Percentiles rank a stretch among this genome's conserved stretches.
Conservation (phyloP, 1,140 invertebrate species). For the Drosophila albomicans region DNA sequence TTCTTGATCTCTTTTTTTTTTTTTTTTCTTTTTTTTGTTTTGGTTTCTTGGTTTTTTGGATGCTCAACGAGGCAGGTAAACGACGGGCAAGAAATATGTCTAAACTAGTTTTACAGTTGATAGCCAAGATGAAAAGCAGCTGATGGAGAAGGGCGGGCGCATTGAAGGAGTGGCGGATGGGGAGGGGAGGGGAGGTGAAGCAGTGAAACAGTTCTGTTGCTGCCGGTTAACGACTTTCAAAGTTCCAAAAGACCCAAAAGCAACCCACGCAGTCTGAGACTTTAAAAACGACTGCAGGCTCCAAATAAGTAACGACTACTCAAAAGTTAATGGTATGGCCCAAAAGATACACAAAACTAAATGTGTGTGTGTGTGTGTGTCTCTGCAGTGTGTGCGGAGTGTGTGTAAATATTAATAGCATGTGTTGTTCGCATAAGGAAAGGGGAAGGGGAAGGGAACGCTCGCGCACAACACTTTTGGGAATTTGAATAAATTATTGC, state of each 20-base stretch:
- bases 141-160: background rate
- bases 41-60: conserved; percentile 20
- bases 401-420: conserved; percentile 77
- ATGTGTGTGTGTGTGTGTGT: conserved; percentile 10
- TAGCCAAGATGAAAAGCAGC: conserved; percentile 43
- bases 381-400: background rate
- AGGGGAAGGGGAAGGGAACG: background rate
- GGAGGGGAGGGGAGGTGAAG: background rate
- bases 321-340: conserved; percentile 63
- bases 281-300: conserved; percentile 39
- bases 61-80: conserved; percentile 59
- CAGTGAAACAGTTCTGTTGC: conserved; percentile 34
- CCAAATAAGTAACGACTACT: conserved; percentile 36
- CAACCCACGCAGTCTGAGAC: conserved; percentile 60
- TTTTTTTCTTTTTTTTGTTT: conserved; percentile 2
- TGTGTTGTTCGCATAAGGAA: conserved; percentile 32
- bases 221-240: conserved; percentile 76
- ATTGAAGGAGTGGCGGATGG: background rate
- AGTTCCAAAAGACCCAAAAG: conserved; percentile 48
- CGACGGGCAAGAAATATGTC: conserved; percentile 53
- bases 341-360: conserved; percentile 53
- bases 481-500: conserved; percentile 82
- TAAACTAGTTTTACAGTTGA: conserved; percentile 76
- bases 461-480: conserved; percentile 63
- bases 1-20: conserved; percentile 11